Evolutionary conservation across 1,140 invertebrate species (phyloP), one percentile per base, ranked within the genome.

Genomic region (Heliothis virescens): DNA sequence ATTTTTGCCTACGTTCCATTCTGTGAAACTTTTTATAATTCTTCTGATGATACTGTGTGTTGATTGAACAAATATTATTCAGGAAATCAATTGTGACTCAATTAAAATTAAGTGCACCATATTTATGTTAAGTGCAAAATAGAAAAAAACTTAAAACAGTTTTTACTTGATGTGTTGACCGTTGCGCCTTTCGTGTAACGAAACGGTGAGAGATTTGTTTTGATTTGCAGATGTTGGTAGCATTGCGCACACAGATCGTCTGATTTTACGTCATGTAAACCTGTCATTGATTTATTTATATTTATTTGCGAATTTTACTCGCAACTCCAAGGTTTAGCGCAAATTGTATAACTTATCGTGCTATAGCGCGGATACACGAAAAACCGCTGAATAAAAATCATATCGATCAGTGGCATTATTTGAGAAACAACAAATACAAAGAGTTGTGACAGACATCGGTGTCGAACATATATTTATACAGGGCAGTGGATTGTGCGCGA

Each of bases 271-370:
- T 76, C 74, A 76, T 88, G 91, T 92, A 87, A 92, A 84, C 63
- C 83, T 91, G 89, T 90, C 89, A 92, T 87, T 86, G 88, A 88
- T 91, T 89, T 92, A 91, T 90, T 88, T 89, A 85, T 88, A 83
- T 83, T 59, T 53, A 34, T 57, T 89, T 79, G 82, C 80, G 75
- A 82, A 77, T 83, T 85, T 85, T 81, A 81, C 84, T 82, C 69
- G 82, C 82, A 84, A 87, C 83, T 79, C 81, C 84, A 86, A 85
- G 83, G 83, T 78, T 86, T 85, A 79, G 75, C 67, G 59, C 55
- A 21, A 65, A 73, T 71, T 12, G 53, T 41, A 16, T 3, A 79
- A 26, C 34, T 82, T 50, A 63, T 47, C 21, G 15, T 79, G 12
- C 72, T 62, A 41, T 55, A 60, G 15, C 18, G 47, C 15, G 52